Conservation (phyloP, 2,797 vertebrate species). For the Manis javanica region DNA sequence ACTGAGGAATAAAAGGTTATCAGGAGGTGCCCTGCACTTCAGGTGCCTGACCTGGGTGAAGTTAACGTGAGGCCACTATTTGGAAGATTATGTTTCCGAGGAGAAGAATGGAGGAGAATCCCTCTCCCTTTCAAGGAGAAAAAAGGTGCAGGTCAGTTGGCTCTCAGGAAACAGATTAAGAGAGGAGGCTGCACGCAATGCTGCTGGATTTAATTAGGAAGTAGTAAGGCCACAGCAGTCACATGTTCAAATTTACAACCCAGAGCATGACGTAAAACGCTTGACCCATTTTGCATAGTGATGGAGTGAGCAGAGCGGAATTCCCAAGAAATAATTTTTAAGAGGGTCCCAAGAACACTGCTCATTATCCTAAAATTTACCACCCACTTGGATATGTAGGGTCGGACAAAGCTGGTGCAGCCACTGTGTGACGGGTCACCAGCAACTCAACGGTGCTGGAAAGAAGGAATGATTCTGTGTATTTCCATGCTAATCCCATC, state of each 20-base stretch:
- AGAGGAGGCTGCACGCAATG: not conserved
- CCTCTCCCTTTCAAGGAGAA: constrained; percentile 11
- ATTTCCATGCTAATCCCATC: not conserved
- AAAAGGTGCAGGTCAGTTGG: not conserved
- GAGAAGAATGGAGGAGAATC: constrained; percentile 9
- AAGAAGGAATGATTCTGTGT: not conserved
- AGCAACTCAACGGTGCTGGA: not conserved
- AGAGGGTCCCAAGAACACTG: not conserved
- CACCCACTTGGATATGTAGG: not conserved
- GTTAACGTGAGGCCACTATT: not conserved
- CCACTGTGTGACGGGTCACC: not conserved
- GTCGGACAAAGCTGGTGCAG: not conserved
- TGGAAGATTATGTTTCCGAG: constrained; percentile 41
- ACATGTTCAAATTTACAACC: not conserved
- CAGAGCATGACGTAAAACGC: not conserved
- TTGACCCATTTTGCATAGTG: not conserved
- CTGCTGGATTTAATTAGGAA: constrained; percentile 57
- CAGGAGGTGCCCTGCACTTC: constrained; percentile 33
- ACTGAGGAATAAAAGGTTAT: constrained; percentile 65
- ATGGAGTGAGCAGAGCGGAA: not conserved
- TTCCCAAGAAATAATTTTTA: not conserved
- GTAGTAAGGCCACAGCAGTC: not conserved
- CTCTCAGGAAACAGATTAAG: constrained; percentile 52
- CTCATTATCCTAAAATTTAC: constrained; percentile 1
- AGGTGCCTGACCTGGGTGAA: constrained; percentile 64